Evolutionary conservation across 2,797 vertebrate genomes (phyloP), one percentile per base, ranked within the genome.

Genomic region (Cyclopterus lumpus): DNA sequence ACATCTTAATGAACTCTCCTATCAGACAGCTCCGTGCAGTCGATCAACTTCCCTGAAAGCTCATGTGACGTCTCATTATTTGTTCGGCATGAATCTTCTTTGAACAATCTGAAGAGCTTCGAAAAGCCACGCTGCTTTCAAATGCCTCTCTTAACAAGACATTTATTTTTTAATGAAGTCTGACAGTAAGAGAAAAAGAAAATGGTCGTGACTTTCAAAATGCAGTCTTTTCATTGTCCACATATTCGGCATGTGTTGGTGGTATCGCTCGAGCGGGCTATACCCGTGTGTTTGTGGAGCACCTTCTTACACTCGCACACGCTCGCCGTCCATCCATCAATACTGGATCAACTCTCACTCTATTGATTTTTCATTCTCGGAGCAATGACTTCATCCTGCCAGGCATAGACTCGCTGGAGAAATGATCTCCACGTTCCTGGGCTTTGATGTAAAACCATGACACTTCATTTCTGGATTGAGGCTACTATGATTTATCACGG

Each of bases 321-420:
- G 75, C 34, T 6, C 30, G 34, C 66, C 65, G 73, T 69, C 77
- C 67, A 78, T 82, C 79, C 80, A 86, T 93, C 79, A 82, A 81
- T 86, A 86, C 51, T 82, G 86, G 72, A 88, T 84, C 82, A 75
- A 71, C 81, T 83, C 74, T 71, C 80, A 85, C 81, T 26, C 60
- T 69, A 93, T 94, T 86, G 90, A 93, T 92, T 93, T 90, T 77
- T 83, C 73, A 86, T 89, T 91, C 78, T 89, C 67, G 42, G 24
- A 63, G 67, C 79, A 73, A 57, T 71, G 81, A 88, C 75, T 82
- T 84, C 73, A 90, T 87, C 76, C 84, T 69, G 67, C 73, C 38
- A 57, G 61, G n/a, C 79, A 66, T 11, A 64, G 32, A 48, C 61
- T 49, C 44, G 59, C 28, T n/a, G 32, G 67, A 62, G 71, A 80